These are phyloP conservation scores for Gila robusta DNA, from an alignment of 2,797 vertebrate genomes.

Conservation along the genomic window DNA sequence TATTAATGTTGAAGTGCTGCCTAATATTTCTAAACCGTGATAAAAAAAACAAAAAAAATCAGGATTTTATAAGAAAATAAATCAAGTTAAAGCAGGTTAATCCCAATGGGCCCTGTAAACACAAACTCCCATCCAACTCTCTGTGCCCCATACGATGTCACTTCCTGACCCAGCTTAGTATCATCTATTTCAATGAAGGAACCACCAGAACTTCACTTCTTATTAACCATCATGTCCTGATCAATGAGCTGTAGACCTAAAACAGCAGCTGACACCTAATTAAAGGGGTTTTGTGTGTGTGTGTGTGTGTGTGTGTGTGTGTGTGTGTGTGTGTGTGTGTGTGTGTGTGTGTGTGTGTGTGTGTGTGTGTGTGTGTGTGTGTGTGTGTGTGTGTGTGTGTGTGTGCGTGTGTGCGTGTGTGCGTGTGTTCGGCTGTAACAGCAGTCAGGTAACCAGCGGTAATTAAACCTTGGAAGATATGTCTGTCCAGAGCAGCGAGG, in stretches of 20 bases:
- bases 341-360: too few relatives aligned
- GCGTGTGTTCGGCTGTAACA: constrained; percentile 60
- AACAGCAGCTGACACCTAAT: constrained; percentile 83
- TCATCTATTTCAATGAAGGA: constrained; percentile 68
- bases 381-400: neutral
- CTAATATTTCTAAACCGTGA: neutral
- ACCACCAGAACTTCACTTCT: constrained; percentile 74
- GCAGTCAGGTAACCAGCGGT: constrained; percentile 78
- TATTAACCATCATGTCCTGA: constrained; percentile 80
- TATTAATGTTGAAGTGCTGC: neutral
- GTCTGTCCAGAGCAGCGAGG: constrained; percentile 70
- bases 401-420: neutral
- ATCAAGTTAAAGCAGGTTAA: constrained; percentile 27
- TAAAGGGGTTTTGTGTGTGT: constrained; percentile 63
- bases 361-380: too few relatives aligned
- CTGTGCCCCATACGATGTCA: constrained; percentile 37
- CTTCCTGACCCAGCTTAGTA: constrained; percentile 53
- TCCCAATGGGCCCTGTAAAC: neutral
- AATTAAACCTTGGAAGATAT: constrained; percentile 79
- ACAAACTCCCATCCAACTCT: constrained; percentile 12
- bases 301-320: neutral
- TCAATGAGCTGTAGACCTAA: constrained; percentile 80
- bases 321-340: constrained; percentile 45
- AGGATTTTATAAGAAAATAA: constrained; percentile 33
- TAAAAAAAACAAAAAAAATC: neutral